Conservation (phyloP, 1,140 invertebrate genomes). For the Drosophila auraria region DNA sequence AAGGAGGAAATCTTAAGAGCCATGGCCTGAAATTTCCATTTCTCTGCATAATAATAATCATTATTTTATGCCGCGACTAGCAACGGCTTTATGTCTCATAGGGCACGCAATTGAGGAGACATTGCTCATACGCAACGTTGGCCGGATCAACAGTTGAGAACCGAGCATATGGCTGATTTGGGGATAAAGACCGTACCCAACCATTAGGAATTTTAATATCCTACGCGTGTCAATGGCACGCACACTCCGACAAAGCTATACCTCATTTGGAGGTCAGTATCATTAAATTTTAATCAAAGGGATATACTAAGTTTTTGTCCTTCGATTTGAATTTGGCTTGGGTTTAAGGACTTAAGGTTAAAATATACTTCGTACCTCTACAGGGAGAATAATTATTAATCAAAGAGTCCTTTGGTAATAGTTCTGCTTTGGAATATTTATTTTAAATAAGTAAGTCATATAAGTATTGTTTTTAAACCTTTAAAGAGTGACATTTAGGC, state of each 20-base stretch:
- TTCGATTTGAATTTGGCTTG: background rate
- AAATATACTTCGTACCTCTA: too few relatives aligned
- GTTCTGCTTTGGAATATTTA: too few relatives aligned
- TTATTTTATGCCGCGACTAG: constrained; percentile 20
- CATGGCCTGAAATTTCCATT: constrained; percentile 29
- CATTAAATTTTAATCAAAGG: constrained; percentile 14
- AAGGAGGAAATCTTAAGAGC: constrained; percentile 35
- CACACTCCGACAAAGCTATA: background rate
- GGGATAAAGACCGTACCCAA: constrained; percentile 26
- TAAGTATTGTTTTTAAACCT: too few relatives aligned
- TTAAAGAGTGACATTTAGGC: background rate
- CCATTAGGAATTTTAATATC: constrained; percentile 51
- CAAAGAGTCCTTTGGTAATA: too few relatives aligned
- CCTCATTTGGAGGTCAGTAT: constrained; percentile 7
- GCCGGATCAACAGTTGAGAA: constrained; percentile 48
- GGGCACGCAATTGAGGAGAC: constrained; percentile 37
- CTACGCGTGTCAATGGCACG: constrained; percentile 32
- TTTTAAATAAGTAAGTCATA: too few relatives aligned
- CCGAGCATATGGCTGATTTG: constrained; percentile 40
- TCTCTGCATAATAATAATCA: constrained; percentile 34
- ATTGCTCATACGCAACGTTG: constrained; percentile 61
- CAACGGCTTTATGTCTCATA: constrained; percentile 26
- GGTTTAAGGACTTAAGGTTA: too few relatives aligned
- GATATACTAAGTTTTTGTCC: background rate
- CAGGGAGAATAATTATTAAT: background rate